These are phyloP conservation scores for Nycticryphes semicollaris DNA, from an alignment of 2,113 vertebrate species.

Conservation along the genomic window DNA sequence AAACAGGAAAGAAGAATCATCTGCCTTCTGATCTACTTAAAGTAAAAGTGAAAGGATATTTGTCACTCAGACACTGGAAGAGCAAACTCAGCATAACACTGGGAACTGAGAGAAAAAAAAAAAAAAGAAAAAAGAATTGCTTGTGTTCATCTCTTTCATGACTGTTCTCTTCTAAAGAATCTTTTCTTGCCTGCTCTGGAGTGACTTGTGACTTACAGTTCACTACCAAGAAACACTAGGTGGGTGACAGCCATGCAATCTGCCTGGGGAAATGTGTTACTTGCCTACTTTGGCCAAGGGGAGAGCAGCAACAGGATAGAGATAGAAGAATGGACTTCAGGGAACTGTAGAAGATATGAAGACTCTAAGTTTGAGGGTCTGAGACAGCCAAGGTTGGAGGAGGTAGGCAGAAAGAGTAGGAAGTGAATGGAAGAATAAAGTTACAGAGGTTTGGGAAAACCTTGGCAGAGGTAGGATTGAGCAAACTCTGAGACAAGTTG, in stretches of 20 bases:
- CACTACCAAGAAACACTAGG: not conserved
- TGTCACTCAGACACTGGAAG: not conserved
- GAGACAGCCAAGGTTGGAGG: not conserved
- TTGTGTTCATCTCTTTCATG: not conserved
- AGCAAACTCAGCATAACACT: not conserved
- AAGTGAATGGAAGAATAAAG: not conserved
- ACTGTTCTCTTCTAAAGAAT: not conserved
- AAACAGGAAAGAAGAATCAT: constrained; percentile 9
- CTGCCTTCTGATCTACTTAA: not conserved
- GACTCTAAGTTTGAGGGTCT: not conserved
- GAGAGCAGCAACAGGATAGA: not conserved
- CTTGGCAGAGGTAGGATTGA: not conserved
- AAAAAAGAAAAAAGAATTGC: not conserved
- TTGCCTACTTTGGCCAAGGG: not conserved
- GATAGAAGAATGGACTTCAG: not conserved
- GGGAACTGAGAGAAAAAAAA: not conserved
- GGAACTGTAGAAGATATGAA: not conserved
- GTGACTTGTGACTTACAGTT: not conserved
- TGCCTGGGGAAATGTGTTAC: not conserved
- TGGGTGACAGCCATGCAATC: not conserved
- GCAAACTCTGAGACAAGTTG: not conserved
- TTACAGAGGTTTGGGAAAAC: not conserved
- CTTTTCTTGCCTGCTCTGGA: not conserved
- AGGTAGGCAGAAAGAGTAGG: not conserved
- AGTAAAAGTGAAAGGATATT: constrained; percentile 26